Evolutionary conservation across 1,140 invertebrate species (phyloP), one percentile per base, ranked within the genome.

Genomic region (Arion vulgaris): DNA sequence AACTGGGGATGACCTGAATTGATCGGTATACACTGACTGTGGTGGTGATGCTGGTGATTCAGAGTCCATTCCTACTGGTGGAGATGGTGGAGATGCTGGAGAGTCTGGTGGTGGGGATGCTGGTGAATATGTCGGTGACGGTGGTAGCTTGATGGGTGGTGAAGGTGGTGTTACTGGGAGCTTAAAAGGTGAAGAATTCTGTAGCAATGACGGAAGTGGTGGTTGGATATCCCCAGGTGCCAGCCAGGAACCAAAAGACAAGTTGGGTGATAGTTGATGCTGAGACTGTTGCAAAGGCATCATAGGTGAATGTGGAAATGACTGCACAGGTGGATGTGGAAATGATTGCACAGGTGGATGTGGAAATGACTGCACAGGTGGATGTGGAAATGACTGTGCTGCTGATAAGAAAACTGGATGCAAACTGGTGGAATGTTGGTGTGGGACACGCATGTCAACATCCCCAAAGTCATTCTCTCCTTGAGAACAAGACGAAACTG

Each of bases 21-120:
- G n/a, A 13, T 41, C 39, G 1, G 15, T 15, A 17, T 39, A 36
- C 26, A 39, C 11, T n/a, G 80, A 73, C 49, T 39, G n/a, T 23
- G 80, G 80, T n/a, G 80, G 80, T 26, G 80, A 81, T 17, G 49
- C 71, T 19, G 80, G 80, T 23, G 80, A 81, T 57, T 81, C 78
- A 13, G 45, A 36, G 62, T 80, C 80, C 26, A 69, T 34, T 17
- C 26, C 9, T 49, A 26, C 39, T 17, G 45, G 62, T 28, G 78
- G 39, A n/a, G 78, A 80, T 1, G 45, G 41, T 15, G 80, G 80
- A 11, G 80, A 57, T 0, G 80, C 38, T n/a, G 62, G 62, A 19
- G 78, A 72, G 4, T 79, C 76, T 34, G n/a, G 5, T 17, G 66
- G 66, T 32, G 80, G 80, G 19, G 80, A 81, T 15, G 71, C 45